These are phyloP conservation scores for Scaptomyza hsui DNA, from an alignment of 1,140 invertebrate genomes.

Conservation along the genomic window DNA sequence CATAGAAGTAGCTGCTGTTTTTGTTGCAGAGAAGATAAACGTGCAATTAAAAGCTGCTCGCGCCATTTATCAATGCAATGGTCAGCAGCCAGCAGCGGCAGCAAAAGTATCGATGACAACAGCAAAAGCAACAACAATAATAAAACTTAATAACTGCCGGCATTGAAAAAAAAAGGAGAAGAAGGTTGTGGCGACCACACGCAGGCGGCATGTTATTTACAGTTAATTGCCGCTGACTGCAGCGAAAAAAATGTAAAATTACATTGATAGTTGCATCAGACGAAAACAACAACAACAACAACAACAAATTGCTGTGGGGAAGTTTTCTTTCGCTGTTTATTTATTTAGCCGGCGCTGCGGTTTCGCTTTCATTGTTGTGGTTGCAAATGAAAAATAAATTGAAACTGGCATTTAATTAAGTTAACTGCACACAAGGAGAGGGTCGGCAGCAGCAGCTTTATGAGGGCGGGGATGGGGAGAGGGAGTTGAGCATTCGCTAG, in stretches of 20 bases:
- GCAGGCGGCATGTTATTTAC: slow-evolving; percentile 71
- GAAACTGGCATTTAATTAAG: slow-evolving; percentile 81
- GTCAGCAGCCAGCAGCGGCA: slow-evolving; percentile 30
- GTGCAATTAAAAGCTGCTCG: slow-evolving; percentile 48
- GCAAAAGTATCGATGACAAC: neutral
- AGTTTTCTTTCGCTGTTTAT: slow-evolving; percentile 40
- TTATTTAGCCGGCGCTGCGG: slow-evolving; percentile 50
- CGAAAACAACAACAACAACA: slow-evolving; percentile 38
- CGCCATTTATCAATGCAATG: slow-evolving; percentile 66
- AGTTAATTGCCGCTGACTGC: slow-evolving; percentile 70
- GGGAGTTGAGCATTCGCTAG: slow-evolving; percentile 29
- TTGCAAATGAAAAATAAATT: slow-evolving; percentile 72
- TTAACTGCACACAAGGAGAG: slow-evolving; percentile 38
- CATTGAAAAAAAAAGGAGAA: slow-evolving; percentile 32
- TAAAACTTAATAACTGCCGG: slow-evolving; percentile 43
- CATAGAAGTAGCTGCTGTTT: slow-evolving; percentile 3
- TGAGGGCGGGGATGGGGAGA: neutral
- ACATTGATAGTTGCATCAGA: slow-evolving; percentile 71
- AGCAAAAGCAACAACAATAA: slow-evolving; percentile 27
- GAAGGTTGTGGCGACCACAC: slow-evolving; percentile 57
- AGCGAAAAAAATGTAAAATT: slow-evolving; percentile 67
- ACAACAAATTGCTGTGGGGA: slow-evolving; percentile 33
- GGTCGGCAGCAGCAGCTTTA: neutral
- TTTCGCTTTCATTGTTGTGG: slow-evolving; percentile 78
- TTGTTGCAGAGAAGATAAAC: slow-evolving; percentile 32